A percentile compares a stretch with the other conserved stretches of the same genome.
Conservation (phyloP, 2,888 invertebrate species). For the Apodemia mormo region DNA sequence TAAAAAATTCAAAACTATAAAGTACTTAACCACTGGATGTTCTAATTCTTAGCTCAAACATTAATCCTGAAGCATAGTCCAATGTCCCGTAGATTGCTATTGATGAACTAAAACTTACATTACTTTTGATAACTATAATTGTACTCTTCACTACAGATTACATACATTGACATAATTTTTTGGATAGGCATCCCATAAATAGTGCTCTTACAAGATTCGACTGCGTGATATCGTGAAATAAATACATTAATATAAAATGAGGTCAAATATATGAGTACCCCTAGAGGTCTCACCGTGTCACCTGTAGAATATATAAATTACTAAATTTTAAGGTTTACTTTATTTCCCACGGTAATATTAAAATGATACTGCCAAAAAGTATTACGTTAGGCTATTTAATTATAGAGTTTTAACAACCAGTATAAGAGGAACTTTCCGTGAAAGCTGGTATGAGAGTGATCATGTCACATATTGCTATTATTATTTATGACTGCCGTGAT, state of each 20-base stretch:
- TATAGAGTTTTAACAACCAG: too few relatives aligned
- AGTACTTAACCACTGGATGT: not conserved
- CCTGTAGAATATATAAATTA: too few relatives aligned
- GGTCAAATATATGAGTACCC: too few relatives aligned
- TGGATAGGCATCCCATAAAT: constrained; percentile 49
- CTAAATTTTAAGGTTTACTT: too few relatives aligned
- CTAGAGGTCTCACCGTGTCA: too few relatives aligned
- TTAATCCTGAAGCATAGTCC: constrained; percentile 3
- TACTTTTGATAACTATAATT: constrained; percentile 38
- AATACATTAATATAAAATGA: not conserved
- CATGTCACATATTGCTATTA: too few relatives aligned
- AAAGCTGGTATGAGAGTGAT: too few relatives aligned
- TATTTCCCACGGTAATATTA: too few relatives aligned
- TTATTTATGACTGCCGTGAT: too few relatives aligned
- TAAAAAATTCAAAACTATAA: not conserved
- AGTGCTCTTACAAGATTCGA: not conserved
- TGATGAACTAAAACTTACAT: constrained; percentile 39
- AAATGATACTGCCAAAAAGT: too few relatives aligned
- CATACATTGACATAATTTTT: constrained; percentile 45
- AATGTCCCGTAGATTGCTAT: constrained; percentile 16
- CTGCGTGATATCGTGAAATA: not conserved
- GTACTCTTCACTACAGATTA: constrained; percentile 42
- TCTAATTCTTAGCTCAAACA: constrained; percentile 2
- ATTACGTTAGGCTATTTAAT: too few relatives aligned
- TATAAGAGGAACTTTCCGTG: too few relatives aligned